Conservation (phyloP, 1,140 invertebrate genomes). For the Bilobella aurantiaca region DNA sequence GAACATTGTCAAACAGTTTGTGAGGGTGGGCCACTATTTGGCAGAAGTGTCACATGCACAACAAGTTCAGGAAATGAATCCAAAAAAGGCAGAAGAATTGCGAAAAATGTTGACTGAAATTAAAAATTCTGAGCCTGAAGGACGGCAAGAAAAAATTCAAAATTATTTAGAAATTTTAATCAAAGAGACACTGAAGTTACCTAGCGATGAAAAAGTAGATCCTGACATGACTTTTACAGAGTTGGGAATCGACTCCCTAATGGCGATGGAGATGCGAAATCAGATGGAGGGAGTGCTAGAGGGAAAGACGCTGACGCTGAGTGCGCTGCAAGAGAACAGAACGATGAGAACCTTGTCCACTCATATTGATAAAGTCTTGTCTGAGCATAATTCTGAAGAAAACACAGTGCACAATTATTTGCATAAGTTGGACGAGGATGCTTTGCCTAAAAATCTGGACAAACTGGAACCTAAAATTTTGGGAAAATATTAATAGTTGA, state of each 20-base stretch:
- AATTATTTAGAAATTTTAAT: neutral
- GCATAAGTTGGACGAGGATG: too few species aligned
- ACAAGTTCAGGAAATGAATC: neutral
- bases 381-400: too few species aligned
- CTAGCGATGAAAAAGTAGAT: conserved; percentile 2
- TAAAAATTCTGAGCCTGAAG: neutral
- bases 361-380: conserved; percentile 12
- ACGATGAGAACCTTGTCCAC: conserved; percentile 10
- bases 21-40: neutral
- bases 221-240: conserved; percentile 15
- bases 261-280: conserved; percentile 20
- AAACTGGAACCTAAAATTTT: too few species aligned
- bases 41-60: too few species aligned
- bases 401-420: too few species aligned
- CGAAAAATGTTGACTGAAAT: neutral
- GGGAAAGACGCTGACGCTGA: conserved; percentile 12
- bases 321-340: conserved; percentile 13
- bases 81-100: neutral
- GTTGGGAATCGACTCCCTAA: conserved; percentile 18
- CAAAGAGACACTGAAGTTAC: conserved; percentile 13
- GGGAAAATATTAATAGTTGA: too few species aligned
- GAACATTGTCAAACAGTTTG: conserved; percentile 8
- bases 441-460: too few species aligned
- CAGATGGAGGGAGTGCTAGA: conserved; percentile 4
- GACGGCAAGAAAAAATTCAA: neutral